A percentile compares a stretch with the other conserved stretches of the same genome.
phyloP scores from a whole-genome alignment of 2,113 vertebrate species.

The Dicentrarchus labrax region DNA sequence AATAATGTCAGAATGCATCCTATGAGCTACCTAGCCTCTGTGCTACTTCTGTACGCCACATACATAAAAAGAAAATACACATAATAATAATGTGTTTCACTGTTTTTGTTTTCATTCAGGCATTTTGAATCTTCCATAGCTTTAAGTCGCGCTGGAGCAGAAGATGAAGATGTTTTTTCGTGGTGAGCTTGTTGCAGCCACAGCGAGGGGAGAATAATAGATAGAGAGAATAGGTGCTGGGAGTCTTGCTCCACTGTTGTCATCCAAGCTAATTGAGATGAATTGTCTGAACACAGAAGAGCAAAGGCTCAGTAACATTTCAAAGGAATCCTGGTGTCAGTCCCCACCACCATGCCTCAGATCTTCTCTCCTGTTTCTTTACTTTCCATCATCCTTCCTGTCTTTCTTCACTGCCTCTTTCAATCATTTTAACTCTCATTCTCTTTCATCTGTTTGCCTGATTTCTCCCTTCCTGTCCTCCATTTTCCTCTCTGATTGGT shows the following conservation, averaged over 20 bases:
- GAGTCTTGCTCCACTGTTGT: slow-evolving; percentile 7
- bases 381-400: background rate
- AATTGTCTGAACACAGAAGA: slow-evolving; percentile 49
- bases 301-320: slow-evolving; percentile 52
- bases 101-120: too few species aligned
- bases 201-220: background rate
- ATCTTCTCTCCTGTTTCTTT: slow-evolving; percentile 20
- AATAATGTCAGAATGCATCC: too few species aligned
- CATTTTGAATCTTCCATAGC: background rate
- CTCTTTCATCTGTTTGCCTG: slow-evolving; percentile 4
- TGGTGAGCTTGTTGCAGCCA: background rate
- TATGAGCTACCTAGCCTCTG: too few species aligned
- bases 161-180: background rate
- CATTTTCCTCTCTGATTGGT: background rate
- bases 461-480: background rate
- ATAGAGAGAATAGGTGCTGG: background rate
- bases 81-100: too few species aligned
- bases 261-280: slow-evolving; percentile 67
- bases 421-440: slow-evolving; percentile 18
- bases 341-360: background rate
- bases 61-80: too few species aligned
- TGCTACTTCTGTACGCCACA: too few species aligned
- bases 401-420: slow-evolving; percentile 1
- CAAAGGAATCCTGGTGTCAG: slow-evolving; percentile 33
- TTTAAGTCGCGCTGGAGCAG: background rate